A percentile compares a stretch with the other conserved stretches of the same genome.
These are phyloP conservation scores for Notoglanidium macrostoma DNA, from an alignment of 2,797 vertebrate genomes.

Conservation along the genomic window DNA sequence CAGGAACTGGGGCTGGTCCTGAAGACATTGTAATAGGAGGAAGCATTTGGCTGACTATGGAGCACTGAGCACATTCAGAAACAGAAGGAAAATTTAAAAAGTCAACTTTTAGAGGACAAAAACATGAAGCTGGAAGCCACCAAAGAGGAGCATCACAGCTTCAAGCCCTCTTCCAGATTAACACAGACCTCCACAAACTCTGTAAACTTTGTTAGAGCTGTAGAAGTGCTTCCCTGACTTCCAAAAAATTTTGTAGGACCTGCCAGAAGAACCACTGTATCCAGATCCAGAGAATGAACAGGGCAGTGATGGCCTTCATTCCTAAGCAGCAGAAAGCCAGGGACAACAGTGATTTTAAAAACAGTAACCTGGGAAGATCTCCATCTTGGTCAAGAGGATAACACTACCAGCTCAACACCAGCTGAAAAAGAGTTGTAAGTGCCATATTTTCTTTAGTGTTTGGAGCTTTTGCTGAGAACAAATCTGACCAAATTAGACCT, in stretches of 20 bases:
- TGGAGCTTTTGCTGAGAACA: background rate
- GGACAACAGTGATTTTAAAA: background rate
- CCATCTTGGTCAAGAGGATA: background rate
- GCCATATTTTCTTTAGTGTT: background rate
- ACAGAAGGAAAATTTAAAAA: background rate
- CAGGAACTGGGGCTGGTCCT: background rate
- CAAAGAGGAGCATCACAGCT: background rate
- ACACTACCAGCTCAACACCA: background rate
- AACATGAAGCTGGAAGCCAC: background rate
- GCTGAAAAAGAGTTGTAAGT: background rate
- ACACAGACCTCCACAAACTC: background rate
- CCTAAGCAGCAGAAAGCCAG: background rate
- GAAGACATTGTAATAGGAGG: background rate
- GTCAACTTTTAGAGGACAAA: background rate
- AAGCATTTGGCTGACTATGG: background rate
- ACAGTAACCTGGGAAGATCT: background rate
- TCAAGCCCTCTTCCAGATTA: background rate
- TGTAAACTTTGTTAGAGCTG: background rate
- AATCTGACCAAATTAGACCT: background rate
- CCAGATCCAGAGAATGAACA: background rate
- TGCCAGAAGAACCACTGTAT: background rate
- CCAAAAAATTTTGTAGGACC: background rate
- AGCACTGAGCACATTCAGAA: background rate
- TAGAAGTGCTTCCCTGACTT: background rate
- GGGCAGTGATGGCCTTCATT: background rate